These are phyloP conservation scores for Rhagologus leucostigma DNA, from an alignment of 2,113 vertebrate species.

Conservation along the genomic window DNA sequence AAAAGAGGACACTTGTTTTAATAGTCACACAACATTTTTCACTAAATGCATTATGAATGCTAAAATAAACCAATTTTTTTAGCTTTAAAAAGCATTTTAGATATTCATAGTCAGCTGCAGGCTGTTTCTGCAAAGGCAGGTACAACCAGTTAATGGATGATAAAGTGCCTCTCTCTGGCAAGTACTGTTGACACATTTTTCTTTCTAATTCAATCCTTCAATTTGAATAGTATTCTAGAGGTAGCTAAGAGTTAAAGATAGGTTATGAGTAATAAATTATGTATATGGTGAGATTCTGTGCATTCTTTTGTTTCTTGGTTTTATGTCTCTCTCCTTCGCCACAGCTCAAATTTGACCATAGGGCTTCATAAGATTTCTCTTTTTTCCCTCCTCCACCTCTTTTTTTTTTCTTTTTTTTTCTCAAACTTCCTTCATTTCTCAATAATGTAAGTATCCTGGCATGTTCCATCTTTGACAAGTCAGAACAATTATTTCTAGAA, in stretches of 20 bases:
- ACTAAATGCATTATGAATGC: not conserved
- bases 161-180: not conserved
- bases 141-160: not conserved
- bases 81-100: not conserved
- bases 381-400: rapidly evolving
- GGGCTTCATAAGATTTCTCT: not conserved
- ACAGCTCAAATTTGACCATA: not conserved
- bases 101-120: not conserved
- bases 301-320: not conserved
- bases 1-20: not conserved
- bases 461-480: conserved; percentile 65
- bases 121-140: not conserved
- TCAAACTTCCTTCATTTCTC: conserved; percentile 30
- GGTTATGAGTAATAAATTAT: not conserved
- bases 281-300: not conserved
- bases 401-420: not conserved
- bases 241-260: not conserved
- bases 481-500: conserved; percentile 66
- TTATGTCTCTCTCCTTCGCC: not conserved
- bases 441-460: conserved; percentile 44
- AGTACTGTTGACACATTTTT: not conserved
- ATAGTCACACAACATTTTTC: not conserved
- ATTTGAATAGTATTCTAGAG: not conserved
- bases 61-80: not conserved
- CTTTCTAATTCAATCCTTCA: not conserved